Evolutionary conservation across 2,797 vertebrate genomes (phyloP).

Genomic region (Thaleichthys pacificus): DNA sequence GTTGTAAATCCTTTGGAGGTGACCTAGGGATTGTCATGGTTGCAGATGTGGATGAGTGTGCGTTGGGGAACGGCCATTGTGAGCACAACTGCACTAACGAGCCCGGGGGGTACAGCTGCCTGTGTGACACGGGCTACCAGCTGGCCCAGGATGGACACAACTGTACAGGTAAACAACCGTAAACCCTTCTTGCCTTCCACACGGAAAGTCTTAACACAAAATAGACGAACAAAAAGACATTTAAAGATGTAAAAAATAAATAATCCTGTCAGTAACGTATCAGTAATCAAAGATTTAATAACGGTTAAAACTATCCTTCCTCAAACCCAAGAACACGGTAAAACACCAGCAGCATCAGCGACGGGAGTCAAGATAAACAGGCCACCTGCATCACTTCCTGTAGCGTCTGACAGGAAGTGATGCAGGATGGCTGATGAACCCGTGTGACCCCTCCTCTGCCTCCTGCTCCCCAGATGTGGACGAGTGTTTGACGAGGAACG

Average conservation of each 20-base stretch:
- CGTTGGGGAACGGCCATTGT: slow-evolving; percentile 69
- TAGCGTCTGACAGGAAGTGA: not conserved
- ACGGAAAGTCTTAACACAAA: not conserved
- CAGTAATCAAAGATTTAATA: too few species aligned
- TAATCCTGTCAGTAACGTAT: too few species aligned
- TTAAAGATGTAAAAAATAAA: not conserved
- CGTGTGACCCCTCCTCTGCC: slow-evolving; percentile 8
- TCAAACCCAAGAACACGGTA: not conserved
- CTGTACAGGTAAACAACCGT: slow-evolving; percentile 70
- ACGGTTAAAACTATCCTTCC: too few species aligned
- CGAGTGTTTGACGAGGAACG: slow-evolving; percentile 67
- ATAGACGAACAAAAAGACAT: not conserved
- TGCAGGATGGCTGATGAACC: not conserved
- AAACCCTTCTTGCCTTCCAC: not conserved
- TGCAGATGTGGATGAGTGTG: slow-evolving; percentile 80
- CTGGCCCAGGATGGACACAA: slow-evolving; percentile 66
- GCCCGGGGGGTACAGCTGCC: slow-evolving; percentile 70
- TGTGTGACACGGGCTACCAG: slow-evolving; percentile 67
- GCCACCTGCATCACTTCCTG: too few species aligned
- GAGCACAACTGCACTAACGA: slow-evolving; percentile 75
- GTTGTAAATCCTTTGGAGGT: not conserved
- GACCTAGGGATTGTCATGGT: slow-evolving; percentile 17
- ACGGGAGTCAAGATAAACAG: not conserved
- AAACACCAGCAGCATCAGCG: not conserved
- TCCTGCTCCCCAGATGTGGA: slow-evolving; percentile 68